phyloP scores from a whole-genome alignment of 1,140 invertebrate species.

The Cylas formicarius region DNA sequence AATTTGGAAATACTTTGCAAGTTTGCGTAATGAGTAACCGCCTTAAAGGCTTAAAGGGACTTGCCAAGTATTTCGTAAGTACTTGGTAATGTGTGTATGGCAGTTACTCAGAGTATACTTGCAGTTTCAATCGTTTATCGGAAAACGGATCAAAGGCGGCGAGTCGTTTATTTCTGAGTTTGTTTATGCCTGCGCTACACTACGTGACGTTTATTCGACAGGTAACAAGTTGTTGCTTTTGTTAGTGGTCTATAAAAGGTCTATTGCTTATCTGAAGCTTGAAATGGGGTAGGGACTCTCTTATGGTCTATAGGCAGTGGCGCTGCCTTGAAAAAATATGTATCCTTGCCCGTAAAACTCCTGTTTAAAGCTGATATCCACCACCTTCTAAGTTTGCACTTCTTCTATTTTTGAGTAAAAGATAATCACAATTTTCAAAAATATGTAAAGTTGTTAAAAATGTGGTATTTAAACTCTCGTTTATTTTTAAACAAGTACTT shows the following conservation, averaged over 20 bases:
- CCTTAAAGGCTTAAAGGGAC: too few relatives aligned
- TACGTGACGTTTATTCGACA: conserved; percentile 2
- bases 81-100: conserved; percentile 6
- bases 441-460: neutral
- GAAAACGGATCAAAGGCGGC: conserved; percentile 5
- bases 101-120: conserved; percentile 1
- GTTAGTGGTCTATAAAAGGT: too few relatives aligned
- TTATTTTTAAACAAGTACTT: neutral
- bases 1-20: conserved; percentile 4
- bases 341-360: too few relatives aligned
- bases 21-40: conserved; percentile 11
- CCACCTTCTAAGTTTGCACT: neutral
- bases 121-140: conserved; percentile 3
- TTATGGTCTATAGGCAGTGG: too few relatives aligned
- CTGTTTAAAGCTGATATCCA: neutral
- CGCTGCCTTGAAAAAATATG: too few relatives aligned
- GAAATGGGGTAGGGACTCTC: too few relatives aligned
- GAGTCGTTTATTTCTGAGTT: conserved; percentile 6
- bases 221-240: too few relatives aligned
- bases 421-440: neutral
- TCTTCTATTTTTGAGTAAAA: conserved; percentile 1
- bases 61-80: conserved; percentile 4
- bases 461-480: neutral
- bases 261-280: too few relatives aligned
- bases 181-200: conserved; percentile 7